A percentile compares a stretch with the other conserved stretches of the same genome.
These are phyloP conservation scores for Takifugu flavidus DNA, from an alignment of 2,113 vertebrate genomes.

Conservation along the genomic window DNA sequence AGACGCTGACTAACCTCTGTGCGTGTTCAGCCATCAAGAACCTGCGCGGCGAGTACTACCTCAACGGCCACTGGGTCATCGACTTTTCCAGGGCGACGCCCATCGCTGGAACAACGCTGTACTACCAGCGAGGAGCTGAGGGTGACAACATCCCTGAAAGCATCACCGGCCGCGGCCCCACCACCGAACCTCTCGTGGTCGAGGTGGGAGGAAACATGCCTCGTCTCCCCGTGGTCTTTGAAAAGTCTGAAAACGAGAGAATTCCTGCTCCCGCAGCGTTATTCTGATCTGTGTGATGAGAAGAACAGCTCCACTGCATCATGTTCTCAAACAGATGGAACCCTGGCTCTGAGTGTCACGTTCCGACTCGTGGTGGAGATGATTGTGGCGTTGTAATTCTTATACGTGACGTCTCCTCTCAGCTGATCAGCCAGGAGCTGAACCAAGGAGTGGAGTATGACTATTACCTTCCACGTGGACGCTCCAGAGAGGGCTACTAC, in stretches of 20 bases:
- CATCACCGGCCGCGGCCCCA: constrained; percentile 85
- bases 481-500: constrained; percentile 72
- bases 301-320: too few species aligned
- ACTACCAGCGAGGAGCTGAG: constrained; percentile 86
- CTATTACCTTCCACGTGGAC: constrained; percentile 78
- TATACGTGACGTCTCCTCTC: constrained; percentile 2
- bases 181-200: constrained; percentile 88
- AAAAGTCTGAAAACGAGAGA: too few species aligned
- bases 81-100: constrained; percentile 79
- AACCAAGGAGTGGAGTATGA: constrained; percentile 87
- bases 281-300: too few species aligned
- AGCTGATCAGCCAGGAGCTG: constrained; percentile 92
- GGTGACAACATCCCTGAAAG: constrained; percentile 83
- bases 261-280: too few species aligned
- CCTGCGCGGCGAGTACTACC: constrained; percentile 86
- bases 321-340: not conserved
- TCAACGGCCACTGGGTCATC: constrained; percentile 94
- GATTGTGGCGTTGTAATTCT: not conserved
- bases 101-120: constrained; percentile 81
- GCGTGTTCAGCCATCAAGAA: constrained; percentile 84
- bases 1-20: not conserved
- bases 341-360: not conserved
- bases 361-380: too few species aligned
- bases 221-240: not conserved
- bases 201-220: constrained; percentile 76